Evolutionary conservation across 2,888 invertebrate species (phyloP), one percentile per base, ranked within the genome.

Genomic region (Drosophila anomalata): DNA sequence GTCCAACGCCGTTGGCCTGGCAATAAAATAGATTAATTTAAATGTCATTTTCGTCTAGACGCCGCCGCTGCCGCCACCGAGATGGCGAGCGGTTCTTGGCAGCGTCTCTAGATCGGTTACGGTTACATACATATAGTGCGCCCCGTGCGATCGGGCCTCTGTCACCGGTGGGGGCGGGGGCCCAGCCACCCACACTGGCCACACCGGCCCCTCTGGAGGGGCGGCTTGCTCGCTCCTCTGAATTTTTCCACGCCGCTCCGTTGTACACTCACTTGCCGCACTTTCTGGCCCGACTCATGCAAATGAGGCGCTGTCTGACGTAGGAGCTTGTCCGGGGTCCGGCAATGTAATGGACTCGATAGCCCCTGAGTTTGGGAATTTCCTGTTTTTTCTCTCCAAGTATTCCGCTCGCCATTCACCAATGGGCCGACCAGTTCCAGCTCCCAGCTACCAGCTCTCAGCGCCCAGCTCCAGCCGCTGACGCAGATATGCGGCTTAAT

Each of bases 31-130:
- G 78, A 88, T 88, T 82, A 85, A 86, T 86, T 89, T 89, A 88
- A 89, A 88, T 88, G 89, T 89, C 89, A 89, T 89, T 88, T 89
- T 89, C 62, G 88, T 88, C 88, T 88, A 88, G 88, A 88, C 87
- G 57, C 47, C 65, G 50, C 62, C 66, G 22, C 44, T 12, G 22
- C 20, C 41, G 41, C 41, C 85, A 52, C 61, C 68, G 53, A 36
- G 54, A 46, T 65, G 44, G 50, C 51, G 41, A 36, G 20, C 54
- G 29, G 22, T 52, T 41, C 26, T 60, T 36, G 36, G 59, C 41
- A 54, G 68, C 65, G 79, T 61, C 70, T 79, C 77, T 65, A 82
- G 33, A 77, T 72, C 54, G 46, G 72, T 4, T 8, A 8, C 8
- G 7, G 29, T 65, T 58, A 65, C 65, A 57, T 63, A 67, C 53